These are phyloP conservation scores for Endotricha flammealis DNA, from an alignment of 2,888 invertebrate species.

Conservation along the genomic window DNA sequence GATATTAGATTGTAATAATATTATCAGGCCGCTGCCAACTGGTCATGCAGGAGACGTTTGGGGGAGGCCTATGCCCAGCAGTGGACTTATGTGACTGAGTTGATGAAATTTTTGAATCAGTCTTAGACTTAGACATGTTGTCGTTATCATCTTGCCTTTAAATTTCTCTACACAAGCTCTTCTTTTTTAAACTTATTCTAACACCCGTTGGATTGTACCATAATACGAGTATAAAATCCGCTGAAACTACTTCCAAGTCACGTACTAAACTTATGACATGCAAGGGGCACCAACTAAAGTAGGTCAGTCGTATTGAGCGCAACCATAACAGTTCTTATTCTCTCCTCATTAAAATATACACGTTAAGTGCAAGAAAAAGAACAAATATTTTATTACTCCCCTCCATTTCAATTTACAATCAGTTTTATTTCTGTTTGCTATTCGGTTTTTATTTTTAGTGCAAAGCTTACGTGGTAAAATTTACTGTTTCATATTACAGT, in stretches of 20 bases:
- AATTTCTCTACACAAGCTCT: too few relatives aligned
- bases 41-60: too few relatives aligned
- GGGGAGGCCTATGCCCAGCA: too few relatives aligned
- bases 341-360: constrained; percentile 9
- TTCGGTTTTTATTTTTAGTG: background rate
- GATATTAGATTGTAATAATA: constrained; percentile 1
- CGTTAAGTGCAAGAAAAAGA: constrained; percentile 29
- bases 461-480: background rate
- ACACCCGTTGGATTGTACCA: background rate
- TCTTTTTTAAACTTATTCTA: too few relatives aligned
- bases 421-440: constrained; percentile 1
- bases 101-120: too few relatives aligned
- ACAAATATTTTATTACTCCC: constrained; percentile 37
- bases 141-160: too few relatives aligned
- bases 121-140: too few relatives aligned
- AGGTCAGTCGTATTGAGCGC: constrained; percentile 19
- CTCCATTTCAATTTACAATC: constrained; percentile 30
- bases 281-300: constrained; percentile 23
- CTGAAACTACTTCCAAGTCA: constrained; percentile 26
- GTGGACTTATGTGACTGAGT: too few relatives aligned
- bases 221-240: constrained; percentile 12
- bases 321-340: constrained; percentile 9
- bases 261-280: constrained; percentile 23
- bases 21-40: too few relatives aligned
- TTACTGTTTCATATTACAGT: too few relatives aligned